phyloP scores from a whole-genome alignment of 2,113 vertebrate species.

The Oxyruncus cristatus region DNA sequence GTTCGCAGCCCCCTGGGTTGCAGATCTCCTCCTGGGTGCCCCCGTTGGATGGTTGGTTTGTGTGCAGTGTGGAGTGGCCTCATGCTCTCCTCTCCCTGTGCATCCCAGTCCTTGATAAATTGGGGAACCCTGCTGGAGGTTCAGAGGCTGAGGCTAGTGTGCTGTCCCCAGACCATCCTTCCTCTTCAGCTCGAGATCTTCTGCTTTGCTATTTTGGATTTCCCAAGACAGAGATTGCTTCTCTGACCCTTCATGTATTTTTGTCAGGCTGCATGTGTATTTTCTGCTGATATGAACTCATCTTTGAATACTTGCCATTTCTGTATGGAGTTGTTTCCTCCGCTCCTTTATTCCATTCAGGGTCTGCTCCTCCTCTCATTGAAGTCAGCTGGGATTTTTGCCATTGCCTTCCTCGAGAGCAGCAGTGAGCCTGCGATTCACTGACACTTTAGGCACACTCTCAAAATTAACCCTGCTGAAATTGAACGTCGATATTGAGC shows the following conservation, averaged over 20 bases:
- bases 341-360: slow-evolving; percentile 41
- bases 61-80: not conserved
- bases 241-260: slow-evolving; percentile 30
- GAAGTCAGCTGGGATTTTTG: slow-evolving; percentile 66
- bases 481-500: not conserved
- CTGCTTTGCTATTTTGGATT: not conserved
- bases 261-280: slow-evolving; percentile 8
- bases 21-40: not conserved
- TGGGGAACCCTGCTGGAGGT: not conserved
- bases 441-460: not conserved
- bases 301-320: slow-evolving; percentile 65
- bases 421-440: slow-evolving; percentile 1
- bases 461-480: slow-evolving; percentile 17
- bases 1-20: rapidly evolving
- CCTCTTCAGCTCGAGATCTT: not conserved
- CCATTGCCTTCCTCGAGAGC: slow-evolving; percentile 65
- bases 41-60: rapidly evolving
- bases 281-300: slow-evolving; percentile 62
- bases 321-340: slow-evolving; percentile 54
- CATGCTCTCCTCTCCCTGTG: not conserved
- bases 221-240: not conserved
- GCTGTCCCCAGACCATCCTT: not conserved
- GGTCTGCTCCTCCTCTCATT: slow-evolving; percentile 58
- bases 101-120: not conserved
- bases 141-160: not conserved